phyloP scores from a whole-genome alignment of 2,113 vertebrate genomes.

The Mola mola region DNA sequence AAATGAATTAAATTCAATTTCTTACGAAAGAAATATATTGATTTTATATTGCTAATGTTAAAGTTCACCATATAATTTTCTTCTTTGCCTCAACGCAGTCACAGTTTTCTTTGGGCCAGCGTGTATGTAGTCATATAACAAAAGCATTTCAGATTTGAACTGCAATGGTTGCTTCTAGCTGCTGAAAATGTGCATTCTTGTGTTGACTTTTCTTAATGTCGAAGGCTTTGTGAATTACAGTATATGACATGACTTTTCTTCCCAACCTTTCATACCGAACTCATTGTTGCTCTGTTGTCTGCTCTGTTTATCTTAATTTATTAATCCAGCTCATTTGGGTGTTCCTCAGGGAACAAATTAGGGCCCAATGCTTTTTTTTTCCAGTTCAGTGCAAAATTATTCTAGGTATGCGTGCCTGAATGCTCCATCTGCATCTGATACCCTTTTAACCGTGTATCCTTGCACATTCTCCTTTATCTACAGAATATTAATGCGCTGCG shows the following conservation, averaged over 20 bases:
- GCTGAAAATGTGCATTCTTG: background rate
- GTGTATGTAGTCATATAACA: too few species aligned
- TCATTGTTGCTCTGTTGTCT: slow-evolving; percentile 14
- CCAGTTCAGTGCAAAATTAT: slow-evolving; percentile 46
- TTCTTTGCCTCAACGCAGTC: too few species aligned
- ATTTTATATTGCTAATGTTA: too few species aligned
- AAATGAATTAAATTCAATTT: too few species aligned
- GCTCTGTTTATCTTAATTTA: slow-evolving; percentile 37
- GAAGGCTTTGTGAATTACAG: slow-evolving; percentile 5
- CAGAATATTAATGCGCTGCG: slow-evolving; percentile 67
- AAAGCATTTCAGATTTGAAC: too few species aligned
- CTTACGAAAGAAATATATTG: too few species aligned
- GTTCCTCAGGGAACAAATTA: slow-evolving; percentile 66
- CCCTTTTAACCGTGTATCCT: slow-evolving; percentile 49
- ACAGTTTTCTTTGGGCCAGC: too few species aligned
- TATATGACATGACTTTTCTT: slow-evolving; percentile 4
- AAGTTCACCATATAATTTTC: too few species aligned
- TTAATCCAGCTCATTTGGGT: slow-evolving; percentile 39
- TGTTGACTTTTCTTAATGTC: background rate
- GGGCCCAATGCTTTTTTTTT: slow-evolving; percentile 30
- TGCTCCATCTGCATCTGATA: slow-evolving; percentile 63
- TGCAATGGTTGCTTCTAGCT: background rate
- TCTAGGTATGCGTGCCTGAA: slow-evolving; percentile 49
- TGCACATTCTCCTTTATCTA: slow-evolving; percentile 58
- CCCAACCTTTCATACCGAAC: background rate